Conservation (phyloP, 2,888 invertebrate species). For the Macrostomum cliftonense region DNA sequence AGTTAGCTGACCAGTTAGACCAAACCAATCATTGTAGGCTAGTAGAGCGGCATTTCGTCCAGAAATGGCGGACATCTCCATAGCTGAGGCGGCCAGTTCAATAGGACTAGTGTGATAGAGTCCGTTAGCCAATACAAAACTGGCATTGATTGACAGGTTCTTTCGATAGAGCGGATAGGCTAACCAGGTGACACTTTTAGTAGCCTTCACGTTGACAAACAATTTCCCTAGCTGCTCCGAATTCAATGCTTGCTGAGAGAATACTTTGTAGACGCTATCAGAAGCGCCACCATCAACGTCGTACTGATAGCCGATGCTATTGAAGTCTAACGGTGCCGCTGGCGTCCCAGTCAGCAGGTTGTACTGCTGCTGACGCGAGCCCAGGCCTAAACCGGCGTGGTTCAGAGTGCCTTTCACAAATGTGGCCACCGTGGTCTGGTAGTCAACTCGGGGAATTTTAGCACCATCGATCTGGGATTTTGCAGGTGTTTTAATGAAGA, state of each 20-base stretch:
- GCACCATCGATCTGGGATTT: background rate
- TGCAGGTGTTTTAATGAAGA: no score
- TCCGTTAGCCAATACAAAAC: conserved; percentile 14
- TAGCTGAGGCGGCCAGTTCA: conserved; percentile 49
- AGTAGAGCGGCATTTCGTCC: conserved; percentile 47
- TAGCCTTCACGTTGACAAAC: conserved; percentile 34
- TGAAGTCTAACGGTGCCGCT: conserved; percentile 35
- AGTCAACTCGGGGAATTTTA: conserved; percentile 16
- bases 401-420: conserved; percentile 43
- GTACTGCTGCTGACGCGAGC: conserved; percentile 24
- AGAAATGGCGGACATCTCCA: conserved; percentile 49
- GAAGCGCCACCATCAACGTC: conserved; percentile 19
- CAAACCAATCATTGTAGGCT: conserved; percentile 35
- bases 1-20: conserved; percentile 13
- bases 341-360: conserved; percentile 41
- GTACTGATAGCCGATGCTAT: conserved; percentile 38
- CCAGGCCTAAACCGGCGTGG: conserved; percentile 36
- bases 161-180: conserved; percentile 44
- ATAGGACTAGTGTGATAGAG: conserved; percentile 48
- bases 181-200: conserved; percentile 40
- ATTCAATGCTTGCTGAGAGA: conserved; percentile 41
- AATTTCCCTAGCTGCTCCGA: conserved; percentile 38
- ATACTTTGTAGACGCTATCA: conserved; percentile 44
- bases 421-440: conserved; percentile 44
- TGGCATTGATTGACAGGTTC: background rate